Evolutionary conservation across 2,797 vertebrate species (phyloP), one percentile per base, ranked within the genome.

Genomic region (Enteromius treurensis): DNA sequence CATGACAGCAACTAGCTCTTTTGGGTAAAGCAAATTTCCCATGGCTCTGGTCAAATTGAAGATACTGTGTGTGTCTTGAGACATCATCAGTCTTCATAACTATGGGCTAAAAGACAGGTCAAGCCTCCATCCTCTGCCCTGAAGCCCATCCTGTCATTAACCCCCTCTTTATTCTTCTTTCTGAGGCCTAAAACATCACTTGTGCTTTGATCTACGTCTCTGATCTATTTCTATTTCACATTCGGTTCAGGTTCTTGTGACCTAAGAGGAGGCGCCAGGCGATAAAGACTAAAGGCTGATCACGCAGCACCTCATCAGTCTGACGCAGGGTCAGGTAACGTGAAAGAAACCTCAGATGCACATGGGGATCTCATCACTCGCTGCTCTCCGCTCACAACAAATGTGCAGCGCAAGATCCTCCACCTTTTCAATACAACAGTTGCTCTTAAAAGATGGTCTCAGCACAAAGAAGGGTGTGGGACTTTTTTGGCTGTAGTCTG

Each of bases 241-340:
- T 81, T 78, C 40, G 51, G 78, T 84, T 84, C 75, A 86, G 77
- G 84, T 82, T 84, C 71, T 80, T 53, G 60, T 77, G 81, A 87
- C 86, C 84, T 47, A 40, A 32, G 51, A 51, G 49, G 78, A 83
- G 71, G 70, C 40, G 49, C 37, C 49, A 40, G 64, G 64, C 45
- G 86, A 86, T 87, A 88, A 86, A 83, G 53, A 58, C 78, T 73
- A 83, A 87, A 83, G 84, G 73, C 80, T 47, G 82, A 85, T 86
- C 86, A 79, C 15, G 58, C 65, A 84, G 71, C 86, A 86, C 85
- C 79, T 86, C 86, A 89, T 89, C 86, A 85, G 79, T 88, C 85
- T 85, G 80, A 79, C 70, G 42, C 47, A 26, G 71, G 76, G 78
- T 88, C 84, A 81, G 81, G 82, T 86, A 82, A 80, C 55, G 23